Evolutionary conservation across 2,113 vertebrate species (phyloP).

Genomic region (Spea bombifrons): DNA sequence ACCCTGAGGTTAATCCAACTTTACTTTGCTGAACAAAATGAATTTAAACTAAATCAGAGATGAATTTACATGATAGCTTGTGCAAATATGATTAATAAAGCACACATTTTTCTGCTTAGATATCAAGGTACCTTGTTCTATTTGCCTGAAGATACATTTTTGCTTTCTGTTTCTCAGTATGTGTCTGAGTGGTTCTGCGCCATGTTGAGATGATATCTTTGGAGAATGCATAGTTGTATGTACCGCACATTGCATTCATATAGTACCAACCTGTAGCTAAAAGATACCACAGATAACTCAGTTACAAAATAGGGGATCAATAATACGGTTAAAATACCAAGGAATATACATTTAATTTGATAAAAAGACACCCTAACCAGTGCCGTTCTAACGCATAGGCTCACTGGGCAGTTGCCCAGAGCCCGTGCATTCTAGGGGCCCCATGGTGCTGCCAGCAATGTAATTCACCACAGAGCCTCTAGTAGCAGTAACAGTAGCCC

Average conservation of each 20-base stretch:
- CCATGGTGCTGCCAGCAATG: too few relatives aligned
- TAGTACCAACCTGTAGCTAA: background rate
- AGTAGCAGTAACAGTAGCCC: too few relatives aligned
- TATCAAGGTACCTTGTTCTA: constrained; percentile 50
- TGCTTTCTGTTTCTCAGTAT: constrained; percentile 37
- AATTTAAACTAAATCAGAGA: constrained; percentile 62
- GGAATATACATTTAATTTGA: too few relatives aligned
- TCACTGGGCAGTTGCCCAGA: too few relatives aligned
- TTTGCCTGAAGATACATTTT: constrained; percentile 57
- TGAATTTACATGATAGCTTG: constrained; percentile 61
- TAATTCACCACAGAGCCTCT: too few relatives aligned
- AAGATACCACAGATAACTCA: too few relatives aligned
- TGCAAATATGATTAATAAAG: constrained; percentile 64
- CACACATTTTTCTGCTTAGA: constrained; percentile 55
- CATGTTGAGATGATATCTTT: constrained; percentile 43
- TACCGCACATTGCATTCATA: background rate
- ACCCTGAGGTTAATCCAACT: constrained; percentile 63
- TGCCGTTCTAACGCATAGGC: too few relatives aligned
- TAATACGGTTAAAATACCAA: too few relatives aligned
- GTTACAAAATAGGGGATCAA: too few relatives aligned
- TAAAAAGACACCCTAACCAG: too few relatives aligned
- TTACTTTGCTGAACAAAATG: constrained; percentile 59
- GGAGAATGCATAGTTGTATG: background rate
- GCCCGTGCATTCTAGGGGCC: too few relatives aligned
- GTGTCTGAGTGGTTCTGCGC: constrained; percentile 48